Evolutionary conservation across 2,113 vertebrate genomes (phyloP), one percentile per base, ranked within the genome.

Genomic region (Stigmatopora argus): DNA sequence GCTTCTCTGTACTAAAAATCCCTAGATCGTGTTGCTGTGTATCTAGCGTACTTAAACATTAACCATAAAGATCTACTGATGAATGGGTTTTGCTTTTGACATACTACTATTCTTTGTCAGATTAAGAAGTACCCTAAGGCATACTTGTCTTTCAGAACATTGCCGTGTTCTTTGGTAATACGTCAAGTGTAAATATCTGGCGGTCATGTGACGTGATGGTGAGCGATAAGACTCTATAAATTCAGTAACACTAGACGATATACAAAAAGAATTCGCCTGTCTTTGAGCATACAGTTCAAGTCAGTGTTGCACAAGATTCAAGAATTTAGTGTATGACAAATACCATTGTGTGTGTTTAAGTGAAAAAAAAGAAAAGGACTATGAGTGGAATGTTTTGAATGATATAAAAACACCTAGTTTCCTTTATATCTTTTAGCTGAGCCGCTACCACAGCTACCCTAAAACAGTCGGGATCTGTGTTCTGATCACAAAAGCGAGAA

Each of bases 41-140:
- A 89, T 78, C 74, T 62, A 62, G 38, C 46, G 38, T 60, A 80
- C 68, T 89, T 87, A 87, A 85, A 85, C 84, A 90, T 87, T 85
- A 90, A 85, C 86, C 65, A 45, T 41, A 3, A 34, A 67, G 67
- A 78, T 61, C 51, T 63, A 56, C 60, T 66, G 3, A 41, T 78
- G 67, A 82, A 79, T 69, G 75, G 77, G 74, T 85, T 89, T 86
- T 79, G 74, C 75, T 41, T 41, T 41, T 5, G 38, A 31, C 26
- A 1, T 31, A 3, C 41, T 38, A 45, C 14, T n/a, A 2, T n/a
- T 14, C 18, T 10, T 21, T 19, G 59, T 19, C 38, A 21, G 38
- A 26, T 55, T 26, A 44, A 11, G 34, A 59, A 60, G 17, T 10
- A 12, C 59, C 59, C 59, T 45, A 18, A 41, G 19, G 48, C 13